phyloP scores from a whole-genome alignment of 1,140 invertebrate species.

The Centruroides vittatus region DNA sequence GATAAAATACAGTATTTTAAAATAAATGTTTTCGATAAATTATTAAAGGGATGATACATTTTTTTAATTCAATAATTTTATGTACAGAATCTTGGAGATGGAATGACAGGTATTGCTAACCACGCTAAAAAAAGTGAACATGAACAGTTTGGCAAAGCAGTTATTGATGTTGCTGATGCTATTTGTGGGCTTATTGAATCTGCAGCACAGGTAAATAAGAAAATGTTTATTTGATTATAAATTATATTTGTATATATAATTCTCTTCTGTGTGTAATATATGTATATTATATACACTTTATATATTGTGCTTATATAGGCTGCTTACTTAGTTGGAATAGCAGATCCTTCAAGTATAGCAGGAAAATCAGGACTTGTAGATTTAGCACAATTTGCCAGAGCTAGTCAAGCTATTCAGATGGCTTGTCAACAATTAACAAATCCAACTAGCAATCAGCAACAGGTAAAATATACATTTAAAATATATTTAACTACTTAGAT shows the following conservation, averaged over 20 bases:
- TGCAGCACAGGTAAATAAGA: constrained; percentile 41
- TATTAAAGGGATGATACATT: too few relatives aligned
- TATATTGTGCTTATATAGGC: constrained; percentile 30
- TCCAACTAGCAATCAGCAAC: constrained; percentile 59
- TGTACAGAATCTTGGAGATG: constrained; percentile 44
- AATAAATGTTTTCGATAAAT: too few relatives aligned
- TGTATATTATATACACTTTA: too few relatives aligned
- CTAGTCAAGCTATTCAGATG: constrained; percentile 70
- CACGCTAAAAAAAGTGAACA: constrained; percentile 74
- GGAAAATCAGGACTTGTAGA: constrained; percentile 82
- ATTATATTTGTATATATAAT: too few relatives aligned
- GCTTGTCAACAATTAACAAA: constrained; percentile 67
- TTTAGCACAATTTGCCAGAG: constrained; percentile 70
- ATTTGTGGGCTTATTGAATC: constrained; percentile 85
- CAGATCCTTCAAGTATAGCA: constrained; percentile 74
- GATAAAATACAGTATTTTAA: too few relatives aligned
- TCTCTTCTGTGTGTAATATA: too few relatives aligned
- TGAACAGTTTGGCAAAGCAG: constrained; percentile 68
- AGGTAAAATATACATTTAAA: constrained; percentile 25
- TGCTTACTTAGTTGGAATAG: constrained; percentile 83
- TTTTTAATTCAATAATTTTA: background rate
- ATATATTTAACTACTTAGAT: background rate
- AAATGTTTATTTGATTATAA: too few relatives aligned
- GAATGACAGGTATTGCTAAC: constrained; percentile 85
- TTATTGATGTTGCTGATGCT: constrained; percentile 64